Percentiles rank a stretch among this genome's conserved stretches.
Conservation (phyloP, 2,113 vertebrate genomes). For the Odobenus rosmarus region DNA sequence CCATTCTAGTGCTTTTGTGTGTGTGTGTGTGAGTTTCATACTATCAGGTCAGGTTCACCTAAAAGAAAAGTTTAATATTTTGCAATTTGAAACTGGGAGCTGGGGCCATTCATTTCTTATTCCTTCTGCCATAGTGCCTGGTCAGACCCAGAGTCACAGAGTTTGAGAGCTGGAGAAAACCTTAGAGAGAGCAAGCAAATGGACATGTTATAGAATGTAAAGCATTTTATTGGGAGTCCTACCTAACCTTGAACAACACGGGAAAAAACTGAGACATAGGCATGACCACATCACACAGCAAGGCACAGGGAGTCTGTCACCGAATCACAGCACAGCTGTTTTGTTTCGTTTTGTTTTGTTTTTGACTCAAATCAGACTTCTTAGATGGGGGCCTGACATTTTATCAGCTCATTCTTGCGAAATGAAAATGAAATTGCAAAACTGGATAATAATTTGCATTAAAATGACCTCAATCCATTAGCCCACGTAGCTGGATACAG, state of each 20-base stretch:
- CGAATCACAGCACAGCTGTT: fast-evolving
- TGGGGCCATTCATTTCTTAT: background rate
- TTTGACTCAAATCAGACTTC: background rate
- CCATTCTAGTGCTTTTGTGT: background rate
- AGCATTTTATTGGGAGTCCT: background rate
- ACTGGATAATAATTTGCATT: background rate
- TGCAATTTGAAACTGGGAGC: background rate
- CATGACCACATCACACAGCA: fast-evolving
- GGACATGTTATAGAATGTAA: background rate
- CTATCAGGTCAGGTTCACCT: background rate
- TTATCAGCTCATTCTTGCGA: background rate
- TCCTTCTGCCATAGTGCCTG: background rate
- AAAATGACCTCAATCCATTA: background rate
- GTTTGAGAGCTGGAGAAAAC: background rate
- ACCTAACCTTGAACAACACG: background rate
- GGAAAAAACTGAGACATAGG: background rate
- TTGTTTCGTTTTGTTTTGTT: background rate
- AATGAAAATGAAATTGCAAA: background rate
- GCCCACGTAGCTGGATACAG: background rate
- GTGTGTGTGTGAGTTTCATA: background rate
- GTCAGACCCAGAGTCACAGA: background rate
- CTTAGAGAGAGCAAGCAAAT: background rate
- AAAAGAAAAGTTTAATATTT: background rate
- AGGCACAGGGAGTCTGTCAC: background rate
- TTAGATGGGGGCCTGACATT: background rate